These are phyloP conservation scores for Gobius niger DNA, from an alignment of 2,113 vertebrate genomes.

Conservation along the genomic window DNA sequence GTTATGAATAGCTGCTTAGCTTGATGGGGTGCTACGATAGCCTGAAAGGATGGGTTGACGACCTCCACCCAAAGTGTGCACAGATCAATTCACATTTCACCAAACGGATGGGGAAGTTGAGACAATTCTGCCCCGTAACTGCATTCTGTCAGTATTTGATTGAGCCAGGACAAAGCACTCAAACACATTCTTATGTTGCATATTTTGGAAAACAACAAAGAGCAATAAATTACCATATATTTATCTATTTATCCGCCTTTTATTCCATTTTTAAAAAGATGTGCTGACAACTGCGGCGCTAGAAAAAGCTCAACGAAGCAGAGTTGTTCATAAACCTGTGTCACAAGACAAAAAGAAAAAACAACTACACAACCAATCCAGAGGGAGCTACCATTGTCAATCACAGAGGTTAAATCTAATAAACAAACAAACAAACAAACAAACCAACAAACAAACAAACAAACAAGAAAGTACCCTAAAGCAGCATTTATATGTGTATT, in stretches of 20 bases:
- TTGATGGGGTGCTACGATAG: conserved; percentile 13
- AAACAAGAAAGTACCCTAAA: not conserved
- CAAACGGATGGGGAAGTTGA: too few relatives aligned
- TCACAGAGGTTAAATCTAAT: too few relatives aligned
- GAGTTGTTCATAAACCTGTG: conserved; percentile 9
- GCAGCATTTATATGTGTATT: not conserved
- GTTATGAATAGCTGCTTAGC: conserved; percentile 22
- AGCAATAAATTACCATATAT: too few relatives aligned
- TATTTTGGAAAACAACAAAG: too few relatives aligned
- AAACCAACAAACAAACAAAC: not conserved
- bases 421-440: not conserved
- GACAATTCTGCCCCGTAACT: too few relatives aligned
- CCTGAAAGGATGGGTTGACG: conserved; percentile 19
- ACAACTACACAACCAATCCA: conserved; percentile 27
- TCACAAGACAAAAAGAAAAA: conserved; percentile 22
- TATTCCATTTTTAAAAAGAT: conserved; percentile 5
- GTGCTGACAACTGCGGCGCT: not conserved
- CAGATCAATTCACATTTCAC: conserved; percentile 7
- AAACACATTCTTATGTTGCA: too few relatives aligned
- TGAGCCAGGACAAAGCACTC: too few relatives aligned
- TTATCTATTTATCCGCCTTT: too few relatives aligned
- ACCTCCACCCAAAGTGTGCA: not conserved
- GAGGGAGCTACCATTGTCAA: not conserved
- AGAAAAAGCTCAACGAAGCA: conserved; percentile 2
- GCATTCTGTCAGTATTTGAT: too few relatives aligned